Conservation (phyloP, 2,113 vertebrate genomes). For the Mola mola region DNA sequence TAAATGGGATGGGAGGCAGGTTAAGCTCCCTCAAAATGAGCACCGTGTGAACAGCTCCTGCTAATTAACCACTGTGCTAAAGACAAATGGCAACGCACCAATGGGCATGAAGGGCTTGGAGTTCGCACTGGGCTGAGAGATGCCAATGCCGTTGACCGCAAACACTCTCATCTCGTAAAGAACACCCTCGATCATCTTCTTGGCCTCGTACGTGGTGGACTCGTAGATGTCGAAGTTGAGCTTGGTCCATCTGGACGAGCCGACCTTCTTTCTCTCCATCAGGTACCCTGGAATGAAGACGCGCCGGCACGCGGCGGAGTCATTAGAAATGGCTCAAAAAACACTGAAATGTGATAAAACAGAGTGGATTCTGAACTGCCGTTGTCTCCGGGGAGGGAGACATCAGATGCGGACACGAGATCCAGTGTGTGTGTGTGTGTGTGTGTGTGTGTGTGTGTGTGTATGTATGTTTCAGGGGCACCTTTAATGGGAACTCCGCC, state of each 20-base stretch:
- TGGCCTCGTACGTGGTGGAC: constrained; percentile 84
- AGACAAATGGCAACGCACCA: constrained; percentile 65
- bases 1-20: constrained; percentile 52
- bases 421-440: background rate
- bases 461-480: too few species aligned
- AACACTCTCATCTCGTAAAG: constrained; percentile 93
- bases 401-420: constrained; percentile 51
- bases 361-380: constrained; percentile 29
- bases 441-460: too few species aligned
- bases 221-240: constrained; percentile 90
- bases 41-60: constrained; percentile 44
- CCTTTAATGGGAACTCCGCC: constrained; percentile 88
- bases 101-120: constrained; percentile 87
- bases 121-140: constrained; percentile 86
- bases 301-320: background rate
- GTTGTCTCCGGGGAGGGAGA: constrained; percentile 28
- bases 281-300: constrained; percentile 84
- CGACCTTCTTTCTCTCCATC: constrained; percentile 91
- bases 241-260: constrained; percentile 89
- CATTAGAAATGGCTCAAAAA: constrained; percentile 22
- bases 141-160: constrained; percentile 87
- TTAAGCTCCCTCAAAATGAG: constrained; percentile 60
- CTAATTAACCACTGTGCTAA: constrained; percentile 58
- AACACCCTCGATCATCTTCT: constrained; percentile 91
- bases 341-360: constrained; percentile 3